Base-by-base conservation (phyloP, 2,797 vertebrate genomes). In the Schizopygopsis pylzovi region DNA sequence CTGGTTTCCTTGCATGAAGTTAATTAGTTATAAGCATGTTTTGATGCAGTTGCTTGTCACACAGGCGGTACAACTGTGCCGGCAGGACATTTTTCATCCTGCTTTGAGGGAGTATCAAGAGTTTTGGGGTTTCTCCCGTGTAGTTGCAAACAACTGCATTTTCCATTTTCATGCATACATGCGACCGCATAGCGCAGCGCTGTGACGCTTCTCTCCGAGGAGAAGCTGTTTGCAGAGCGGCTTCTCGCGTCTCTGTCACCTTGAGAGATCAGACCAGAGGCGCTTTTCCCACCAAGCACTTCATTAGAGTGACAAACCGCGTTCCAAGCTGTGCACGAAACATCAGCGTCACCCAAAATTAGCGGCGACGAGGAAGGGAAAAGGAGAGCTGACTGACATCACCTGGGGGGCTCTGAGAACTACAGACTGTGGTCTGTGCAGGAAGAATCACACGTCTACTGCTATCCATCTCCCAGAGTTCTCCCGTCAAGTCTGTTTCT, bases 261-360 rank as follows among this genome's bases (percentile, higher is more conserved):
- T 47, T 77, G 78, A 87, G 86, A 82, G 79, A 87, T 87, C 78
- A 81, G 82, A 84, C 86, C 75, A 72, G 82, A 86, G 59, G 79
- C 71, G 25, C 67, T 70, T 81, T 87, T 78, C 84, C 83, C 72
- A 81, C 54, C 70, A 79, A 85, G 79, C 86, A 85, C 85, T 87
- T 88, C 83, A 88, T 88, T 88, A 84, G 72, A 76, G 81, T 80
- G 85, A 87, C 89, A 76, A 84, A 87, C 79, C 33, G 18, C 81
- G 56, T 79, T 68, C 84, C 12, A 52, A 63, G 49, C 75, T 11
- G 39, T 45, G 72, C 70, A 25, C 33, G 70, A 79, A 85, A 83
- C 88, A 82, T 84, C 28, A 81, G 73, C 67, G 43, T 82, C 83
- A 52, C 68, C 37, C 81, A 79, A 82, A 81, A 79, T 88, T 87